These are phyloP conservation scores for Trachops cirrhosus DNA, from an alignment of 2,797 vertebrate species.

Conservation along the genomic window DNA sequence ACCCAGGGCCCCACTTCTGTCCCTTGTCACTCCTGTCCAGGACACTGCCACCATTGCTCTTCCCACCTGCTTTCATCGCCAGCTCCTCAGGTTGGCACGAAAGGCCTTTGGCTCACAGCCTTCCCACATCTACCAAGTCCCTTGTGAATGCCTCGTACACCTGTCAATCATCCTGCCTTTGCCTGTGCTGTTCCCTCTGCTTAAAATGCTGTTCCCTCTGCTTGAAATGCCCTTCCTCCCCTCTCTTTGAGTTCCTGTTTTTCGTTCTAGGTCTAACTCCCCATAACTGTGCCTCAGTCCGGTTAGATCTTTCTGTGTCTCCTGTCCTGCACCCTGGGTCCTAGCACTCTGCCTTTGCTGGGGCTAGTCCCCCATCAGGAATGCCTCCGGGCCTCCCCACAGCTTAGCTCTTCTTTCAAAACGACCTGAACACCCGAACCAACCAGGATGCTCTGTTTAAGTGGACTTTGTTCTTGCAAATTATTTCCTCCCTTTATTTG, in stretches of 20 bases:
- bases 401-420: background rate
- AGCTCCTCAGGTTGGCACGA: background rate
- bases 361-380: background rate
- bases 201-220: background rate
- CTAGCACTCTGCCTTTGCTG: background rate
- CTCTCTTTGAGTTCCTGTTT: background rate
- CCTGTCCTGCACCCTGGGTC: too few relatives aligned
- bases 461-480: background rate
- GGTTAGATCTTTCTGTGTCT: background rate
- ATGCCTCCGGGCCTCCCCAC: background rate
- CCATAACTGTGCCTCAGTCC: background rate
- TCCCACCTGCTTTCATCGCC: background rate
- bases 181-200: background rate
- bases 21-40: background rate
- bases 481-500: background rate
- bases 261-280: background rate
- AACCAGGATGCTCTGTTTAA: background rate
- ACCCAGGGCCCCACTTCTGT: background rate
- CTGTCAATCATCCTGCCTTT: background rate
- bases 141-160: background rate
- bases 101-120: background rate
- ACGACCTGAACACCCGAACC: background rate
- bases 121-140: too few relatives aligned
- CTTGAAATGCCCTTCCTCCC: background rate
- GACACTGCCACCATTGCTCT: background rate